Conservation (phyloP, 1,140 invertebrate species). For the Condylostylus longicornis region DNA sequence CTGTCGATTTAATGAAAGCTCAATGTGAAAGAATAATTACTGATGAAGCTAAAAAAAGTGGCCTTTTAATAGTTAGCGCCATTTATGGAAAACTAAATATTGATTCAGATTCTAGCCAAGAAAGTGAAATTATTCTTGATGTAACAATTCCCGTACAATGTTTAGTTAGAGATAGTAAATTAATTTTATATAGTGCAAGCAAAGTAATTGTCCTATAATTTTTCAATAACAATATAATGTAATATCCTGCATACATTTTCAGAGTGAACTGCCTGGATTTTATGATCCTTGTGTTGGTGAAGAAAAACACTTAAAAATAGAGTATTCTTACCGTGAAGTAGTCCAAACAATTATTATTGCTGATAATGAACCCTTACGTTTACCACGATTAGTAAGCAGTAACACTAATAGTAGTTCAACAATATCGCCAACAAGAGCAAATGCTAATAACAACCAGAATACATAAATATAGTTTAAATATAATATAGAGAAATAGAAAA, state of each 20-base stretch:
- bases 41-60: conserved; percentile 63
- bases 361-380: conserved; percentile 61
- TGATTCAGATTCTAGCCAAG: conserved; percentile 21
- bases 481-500: no score
- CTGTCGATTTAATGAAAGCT: conserved; percentile 74
- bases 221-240: neutral
- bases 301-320: conserved; percentile 72
- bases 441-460: no score
- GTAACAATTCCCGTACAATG: conserved; percentile 89
- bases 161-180: conserved; percentile 76
- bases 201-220: conserved; percentile 54
- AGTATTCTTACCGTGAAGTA: conserved; percentile 70
- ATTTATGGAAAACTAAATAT: conserved; percentile 57
- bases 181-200: conserved; percentile 68
- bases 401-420: neutral
- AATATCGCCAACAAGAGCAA: no score
- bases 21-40: conserved; percentile 57
- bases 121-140: conserved; percentile 50
- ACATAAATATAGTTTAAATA: no score
- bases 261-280: conserved; percentile 91
- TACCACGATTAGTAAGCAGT: conserved; percentile 42
- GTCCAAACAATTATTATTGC: conserved; percentile 63
- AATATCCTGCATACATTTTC: conserved; percentile 8
- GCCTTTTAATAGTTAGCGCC: conserved; percentile 75
- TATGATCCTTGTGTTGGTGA: conserved; percentile 92